phyloP scores from a whole-genome alignment of 2,888 invertebrate species.

The Agonopterix arenella region DNA sequence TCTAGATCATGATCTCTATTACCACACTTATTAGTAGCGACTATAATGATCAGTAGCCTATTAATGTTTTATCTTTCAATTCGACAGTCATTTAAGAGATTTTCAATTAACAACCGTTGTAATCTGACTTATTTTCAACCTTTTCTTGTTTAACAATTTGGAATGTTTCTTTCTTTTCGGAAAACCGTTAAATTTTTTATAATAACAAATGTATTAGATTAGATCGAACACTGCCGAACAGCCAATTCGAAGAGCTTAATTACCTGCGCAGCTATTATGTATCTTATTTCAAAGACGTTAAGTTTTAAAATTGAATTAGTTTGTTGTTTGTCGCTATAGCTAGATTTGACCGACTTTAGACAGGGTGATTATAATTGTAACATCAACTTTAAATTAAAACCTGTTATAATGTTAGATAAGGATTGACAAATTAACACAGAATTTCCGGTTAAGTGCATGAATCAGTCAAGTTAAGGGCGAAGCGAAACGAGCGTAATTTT shows the following conservation, averaged over 20 bases:
- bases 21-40: too few relatives aligned
- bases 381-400: background rate
- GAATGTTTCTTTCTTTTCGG: too few relatives aligned
- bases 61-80: too few relatives aligned
- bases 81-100: too few relatives aligned
- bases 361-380: background rate
- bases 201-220: background rate
- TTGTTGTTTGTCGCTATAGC: background rate
- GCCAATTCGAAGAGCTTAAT: conserved; percentile 7
- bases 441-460: background rate
- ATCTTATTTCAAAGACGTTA: conserved; percentile 16
- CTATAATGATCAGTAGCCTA: too few relatives aligned
- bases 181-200: conserved; percentile 7
- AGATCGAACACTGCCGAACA: conserved; percentile 13
- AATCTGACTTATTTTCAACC: too few relatives aligned
- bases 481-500: too few relatives aligned
- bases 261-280: conserved; percentile 14
- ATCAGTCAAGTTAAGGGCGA: background rate
- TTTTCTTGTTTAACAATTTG: too few relatives aligned
- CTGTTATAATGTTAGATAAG: background rate
- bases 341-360: background rate
- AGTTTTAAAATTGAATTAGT: conserved; percentile 11
- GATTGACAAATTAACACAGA: background rate
- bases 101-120: too few relatives aligned
- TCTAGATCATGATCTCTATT: too few relatives aligned